Evolutionary conservation across 2,113 vertebrate genomes (phyloP).

Genomic region (Pantherophis guttatus): DNA sequence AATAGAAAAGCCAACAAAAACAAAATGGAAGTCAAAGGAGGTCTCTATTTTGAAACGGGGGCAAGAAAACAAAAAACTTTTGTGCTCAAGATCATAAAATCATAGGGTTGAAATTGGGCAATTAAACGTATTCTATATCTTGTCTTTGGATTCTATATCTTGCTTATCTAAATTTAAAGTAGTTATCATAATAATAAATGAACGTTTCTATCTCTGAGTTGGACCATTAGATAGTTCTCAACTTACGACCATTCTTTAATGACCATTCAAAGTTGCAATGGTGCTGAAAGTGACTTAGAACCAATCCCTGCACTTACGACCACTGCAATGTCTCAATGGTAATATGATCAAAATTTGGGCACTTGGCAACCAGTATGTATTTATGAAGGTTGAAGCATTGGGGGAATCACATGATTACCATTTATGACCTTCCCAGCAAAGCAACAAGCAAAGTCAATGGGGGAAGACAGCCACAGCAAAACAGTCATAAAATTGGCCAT

Average conservation of each 20-base stretch:
- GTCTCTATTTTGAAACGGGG: neutral
- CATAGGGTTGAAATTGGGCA: neutral
- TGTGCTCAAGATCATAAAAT: neutral
- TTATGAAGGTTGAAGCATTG: neutral
- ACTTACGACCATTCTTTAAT: neutral
- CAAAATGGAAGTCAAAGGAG: neutral
- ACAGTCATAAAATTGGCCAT: neutral
- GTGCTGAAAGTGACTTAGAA: neutral
- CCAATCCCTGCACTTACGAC: neutral
- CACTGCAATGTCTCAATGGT: neutral
- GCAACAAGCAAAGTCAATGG: neutral
- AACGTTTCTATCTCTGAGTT: no score
- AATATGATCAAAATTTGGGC: neutral
- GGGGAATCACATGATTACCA: neutral
- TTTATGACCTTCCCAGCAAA: neutral
- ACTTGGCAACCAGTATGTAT: neutral
- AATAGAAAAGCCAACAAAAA: neutral
- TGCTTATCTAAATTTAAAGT: no score
- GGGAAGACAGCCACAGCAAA: neutral
- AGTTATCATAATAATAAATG: neutral
- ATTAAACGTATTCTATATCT: neutral
- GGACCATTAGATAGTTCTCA: neutral
- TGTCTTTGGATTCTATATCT: neutral
- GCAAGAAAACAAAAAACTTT: neutral
- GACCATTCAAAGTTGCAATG: neutral